A percentile compares a stretch with the other conserved stretches of the same genome.
phyloP scores from a whole-genome alignment of 2,797 vertebrate species.

The Florisuga fusca region DNA sequence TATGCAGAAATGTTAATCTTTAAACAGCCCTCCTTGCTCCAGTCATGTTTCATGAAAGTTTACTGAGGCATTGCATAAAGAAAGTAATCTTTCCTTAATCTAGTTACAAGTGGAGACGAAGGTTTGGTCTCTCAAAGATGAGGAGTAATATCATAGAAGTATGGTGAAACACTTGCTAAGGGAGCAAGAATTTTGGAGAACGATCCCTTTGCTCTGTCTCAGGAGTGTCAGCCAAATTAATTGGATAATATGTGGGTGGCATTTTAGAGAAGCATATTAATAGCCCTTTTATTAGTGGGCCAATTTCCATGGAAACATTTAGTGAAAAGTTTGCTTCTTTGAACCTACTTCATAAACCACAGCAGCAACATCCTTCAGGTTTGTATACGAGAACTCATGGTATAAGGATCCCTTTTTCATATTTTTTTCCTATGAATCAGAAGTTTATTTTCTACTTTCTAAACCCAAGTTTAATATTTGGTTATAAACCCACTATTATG shows the following conservation, averaged over 20 bases:
- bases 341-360: neutral
- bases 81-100: neutral
- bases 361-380: neutral
- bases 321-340: neutral
- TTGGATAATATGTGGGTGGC: neutral
- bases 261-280: neutral
- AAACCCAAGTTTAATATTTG: neutral
- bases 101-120: neutral
- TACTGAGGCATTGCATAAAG: neutral
- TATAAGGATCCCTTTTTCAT: neutral
- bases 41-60: neutral
- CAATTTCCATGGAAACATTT: neutral
- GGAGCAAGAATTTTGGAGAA: neutral
- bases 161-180: neutral
- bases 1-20: neutral
- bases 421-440: neutral
- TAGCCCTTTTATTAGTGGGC: neutral
- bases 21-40: neutral
- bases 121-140: fast-evolving
- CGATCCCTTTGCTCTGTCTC: neutral
- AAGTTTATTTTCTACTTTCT: neutral
- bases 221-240: neutral
- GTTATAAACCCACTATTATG: neutral
- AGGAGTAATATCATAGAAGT: neutral
- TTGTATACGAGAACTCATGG: neutral